Base-by-base conservation (phyloP, 2,888 invertebrate genomes). In the Ceramica pisi region DNA sequence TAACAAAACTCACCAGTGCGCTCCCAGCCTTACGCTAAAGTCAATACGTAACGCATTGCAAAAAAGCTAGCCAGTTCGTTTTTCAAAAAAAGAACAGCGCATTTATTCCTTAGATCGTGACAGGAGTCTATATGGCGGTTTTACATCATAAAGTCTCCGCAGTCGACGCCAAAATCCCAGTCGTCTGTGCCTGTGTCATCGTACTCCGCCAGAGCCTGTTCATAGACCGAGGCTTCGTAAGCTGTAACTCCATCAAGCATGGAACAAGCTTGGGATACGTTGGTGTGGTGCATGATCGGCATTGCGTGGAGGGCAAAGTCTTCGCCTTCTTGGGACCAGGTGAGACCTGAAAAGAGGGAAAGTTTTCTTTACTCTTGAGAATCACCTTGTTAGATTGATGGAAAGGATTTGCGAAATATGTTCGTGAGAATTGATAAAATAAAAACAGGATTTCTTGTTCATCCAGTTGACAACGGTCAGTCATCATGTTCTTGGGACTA, bases 81-180 rank as follows among this genome's bases (percentile, higher is more conserved):
- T 5, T 57, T 56, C 14, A 6, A 26, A 14, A 21, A 19, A 21
- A 51, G 51, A 71, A 66, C 67, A 82, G 71, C 51, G 59, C 31
- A 14, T 68, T 10, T 23, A 26, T 10, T 53, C 35, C 35, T 48
- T 50, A 71, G 57, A 78, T n/a, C 41, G 35, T 55, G 55, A 59
- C 50, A 26, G 55, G 3, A 10, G 12, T 67, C 26, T 10, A 21
- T 26, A 70, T 59, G 59, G 51, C 67, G 41, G 55, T 66, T 86
- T 91, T 97, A 97, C 96, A 97, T 97, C 96, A 97, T 97, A 88
- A 97, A 97, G 86, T 97, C 97, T 0, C 97, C 97, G 89, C 97
- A 97, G 89, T 97, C 97, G 78, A 97, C 97, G 56, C 97, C 97
- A 75, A 97, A 96, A 90, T 97, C 97, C 94, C 97, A 97, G 84